These are phyloP conservation scores for Trilocha varians DNA, from an alignment of 2,888 invertebrate genomes.

Conservation along the genomic window DNA sequence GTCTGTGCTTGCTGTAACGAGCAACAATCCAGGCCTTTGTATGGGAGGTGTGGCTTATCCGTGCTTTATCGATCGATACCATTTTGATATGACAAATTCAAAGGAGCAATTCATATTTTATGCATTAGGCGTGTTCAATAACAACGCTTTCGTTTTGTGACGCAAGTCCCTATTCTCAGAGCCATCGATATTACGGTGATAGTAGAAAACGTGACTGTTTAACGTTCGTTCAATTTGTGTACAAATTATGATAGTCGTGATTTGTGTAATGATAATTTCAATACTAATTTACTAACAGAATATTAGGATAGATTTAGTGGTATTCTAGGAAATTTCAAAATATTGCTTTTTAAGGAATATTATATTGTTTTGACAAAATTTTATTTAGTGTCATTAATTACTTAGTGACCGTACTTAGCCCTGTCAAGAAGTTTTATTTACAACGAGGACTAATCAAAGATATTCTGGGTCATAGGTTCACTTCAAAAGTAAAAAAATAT, in stretches of 20 bases:
- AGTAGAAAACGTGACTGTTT: conserved; percentile 8
- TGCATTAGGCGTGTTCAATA: conserved; percentile 48
- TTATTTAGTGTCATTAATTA: too few species aligned
- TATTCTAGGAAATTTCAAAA: too few species aligned
- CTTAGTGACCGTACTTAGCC: too few species aligned
- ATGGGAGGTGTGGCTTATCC: conserved; percentile 37
- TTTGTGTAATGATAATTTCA: too few species aligned
- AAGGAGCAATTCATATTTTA: conserved; percentile 61
- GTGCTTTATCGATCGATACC: conserved; percentile 37
- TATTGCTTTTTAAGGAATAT: too few species aligned
- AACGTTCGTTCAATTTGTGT: background rate
- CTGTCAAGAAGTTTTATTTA: too few species aligned
- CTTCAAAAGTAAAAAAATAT: background rate
- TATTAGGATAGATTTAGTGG: too few species aligned
- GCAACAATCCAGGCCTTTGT: conserved; percentile 30
- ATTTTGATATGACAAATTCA: conserved; percentile 60
- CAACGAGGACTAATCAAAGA: too few species aligned
- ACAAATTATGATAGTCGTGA: background rate
- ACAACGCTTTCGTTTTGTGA: conserved; percentile 23
- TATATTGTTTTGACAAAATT: too few species aligned
- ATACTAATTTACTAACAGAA: too few species aligned
- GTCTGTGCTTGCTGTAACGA: conserved; percentile 36
- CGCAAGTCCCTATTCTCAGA: conserved; percentile 21
- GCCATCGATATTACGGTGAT: conserved; percentile 10
- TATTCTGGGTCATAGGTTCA: too few species aligned